Conservation (phyloP, 2,113 vertebrate species). For the Haemorhous mexicanus region DNA sequence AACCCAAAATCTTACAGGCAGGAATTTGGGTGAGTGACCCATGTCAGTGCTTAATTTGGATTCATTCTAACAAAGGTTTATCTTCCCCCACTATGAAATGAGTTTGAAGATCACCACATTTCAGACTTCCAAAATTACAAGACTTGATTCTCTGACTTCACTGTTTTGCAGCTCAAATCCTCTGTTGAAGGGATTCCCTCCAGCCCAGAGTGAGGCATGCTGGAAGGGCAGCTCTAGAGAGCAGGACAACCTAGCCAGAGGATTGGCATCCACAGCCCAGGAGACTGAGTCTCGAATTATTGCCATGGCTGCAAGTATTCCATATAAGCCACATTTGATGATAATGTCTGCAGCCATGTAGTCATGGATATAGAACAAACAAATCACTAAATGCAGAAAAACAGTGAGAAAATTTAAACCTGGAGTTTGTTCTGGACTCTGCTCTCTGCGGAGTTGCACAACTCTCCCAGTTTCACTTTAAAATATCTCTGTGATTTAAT, state of each 20-base stretch:
- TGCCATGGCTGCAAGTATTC: background rate
- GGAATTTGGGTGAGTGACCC: background rate
- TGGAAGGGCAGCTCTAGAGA: background rate
- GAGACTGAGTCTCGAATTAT: background rate
- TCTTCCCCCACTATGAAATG: background rate
- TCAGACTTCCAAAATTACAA: background rate
- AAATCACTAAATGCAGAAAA: background rate
- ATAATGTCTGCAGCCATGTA: background rate
- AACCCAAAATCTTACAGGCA: background rate
- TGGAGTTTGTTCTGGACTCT: background rate
- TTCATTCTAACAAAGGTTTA: background rate
- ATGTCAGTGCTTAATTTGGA: background rate
- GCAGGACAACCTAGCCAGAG: background rate
- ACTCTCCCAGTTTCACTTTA: background rate
- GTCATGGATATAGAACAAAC: conserved; percentile 38
- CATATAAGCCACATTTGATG: background rate
- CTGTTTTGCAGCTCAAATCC: background rate
- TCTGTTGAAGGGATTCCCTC: background rate
- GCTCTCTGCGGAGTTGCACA: background rate
- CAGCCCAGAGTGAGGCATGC: fast-evolving
- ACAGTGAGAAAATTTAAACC: background rate
- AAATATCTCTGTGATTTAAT: background rate
- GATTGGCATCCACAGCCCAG: background rate
- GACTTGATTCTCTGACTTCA: background rate
- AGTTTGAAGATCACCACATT: background rate